Evolutionary conservation across 2,888 invertebrate genomes (phyloP), one percentile per base, ranked within the genome.

Genomic region (Clusia tigrina): DNA sequence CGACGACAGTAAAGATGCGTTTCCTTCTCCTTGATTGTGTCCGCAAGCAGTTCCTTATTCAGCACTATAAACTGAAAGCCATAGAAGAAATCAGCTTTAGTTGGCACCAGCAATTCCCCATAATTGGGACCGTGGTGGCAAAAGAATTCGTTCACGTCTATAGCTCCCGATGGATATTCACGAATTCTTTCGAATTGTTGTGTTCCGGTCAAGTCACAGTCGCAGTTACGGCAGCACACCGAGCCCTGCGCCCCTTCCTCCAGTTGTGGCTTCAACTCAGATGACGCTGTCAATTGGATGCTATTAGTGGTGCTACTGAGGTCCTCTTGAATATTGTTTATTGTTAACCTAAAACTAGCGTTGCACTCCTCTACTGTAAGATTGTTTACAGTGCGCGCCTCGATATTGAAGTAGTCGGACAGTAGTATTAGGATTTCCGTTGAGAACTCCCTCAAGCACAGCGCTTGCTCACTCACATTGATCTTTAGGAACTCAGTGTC

Each of bases 91-190:
- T 80, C 78, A 1, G 20, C 57, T 1, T 6, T 12, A 1, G 65
- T 62, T 1, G 81, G 81, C 26, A 81, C 67, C 51, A 83, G 60
- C 2, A 71, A 64, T n/a, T 70, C 63, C 17, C 66, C 67, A 9
- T 70, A 69, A n/a, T 70, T 69, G 0, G 74, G 70, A 2, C 72
- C 75, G 60, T 79, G 78, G 25, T 81, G 81, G 26, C 81, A 81
- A 23, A 83, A 81, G 64, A 81, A 81, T 32, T 81, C 81, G 18
- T 72, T 71, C 5, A 78, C 72, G 65, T 83, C 82, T 20, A 81
- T 73, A 2, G 80, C 66, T 1, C 81, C 77, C 2, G 74, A 77
- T 12, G 83, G 81, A 54, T 72, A 83, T 60, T 82, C 81, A 1
- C 79, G 69, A 26, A 81, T 62, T 9, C 81, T 68, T 10, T 67